Evolutionary conservation across 2,797 vertebrate species (phyloP).

Genomic region (Champsocephalus gunnari): DNA sequence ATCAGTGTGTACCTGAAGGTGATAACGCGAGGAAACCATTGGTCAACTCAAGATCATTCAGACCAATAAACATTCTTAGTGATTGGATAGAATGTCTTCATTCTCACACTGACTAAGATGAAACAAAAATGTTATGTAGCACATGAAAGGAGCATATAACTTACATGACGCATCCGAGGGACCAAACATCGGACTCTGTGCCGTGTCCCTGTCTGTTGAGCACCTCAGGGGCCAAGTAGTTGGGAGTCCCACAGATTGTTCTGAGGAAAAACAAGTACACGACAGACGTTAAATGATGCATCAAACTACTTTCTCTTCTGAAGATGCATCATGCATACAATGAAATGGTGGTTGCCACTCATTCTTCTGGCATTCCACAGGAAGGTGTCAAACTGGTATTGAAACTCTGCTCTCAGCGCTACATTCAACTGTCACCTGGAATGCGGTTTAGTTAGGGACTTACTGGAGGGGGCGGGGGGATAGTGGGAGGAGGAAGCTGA

Average conservation of each 20-base stretch:
- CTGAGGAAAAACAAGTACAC: constrained; percentile 71
- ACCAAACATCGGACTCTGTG: constrained; percentile 96
- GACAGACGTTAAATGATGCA: neutral
- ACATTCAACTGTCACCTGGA: constrained; percentile 68
- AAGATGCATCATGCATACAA: neutral
- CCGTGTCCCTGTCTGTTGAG: constrained; percentile 96
- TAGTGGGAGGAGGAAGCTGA: constrained; percentile 45
- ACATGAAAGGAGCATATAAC: neutral
- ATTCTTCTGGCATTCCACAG: constrained; percentile 63
- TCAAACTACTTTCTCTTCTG: neutral
- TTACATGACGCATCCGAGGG: constrained; percentile 97
- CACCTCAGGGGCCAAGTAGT: constrained; percentile 99
- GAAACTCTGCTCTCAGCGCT: constrained; percentile 51
- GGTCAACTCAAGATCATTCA: neutral
- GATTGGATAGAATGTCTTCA: neutral
- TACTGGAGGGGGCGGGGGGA: constrained; percentile 11
- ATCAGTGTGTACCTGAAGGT: constrained; percentile 93
- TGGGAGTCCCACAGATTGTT: constrained; percentile 98
- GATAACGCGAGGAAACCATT: constrained; percentile 1
- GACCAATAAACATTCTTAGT: neutral
- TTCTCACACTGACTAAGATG: neutral
- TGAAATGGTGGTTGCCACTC: constrained; percentile 2
- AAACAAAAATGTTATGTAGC: neutral
- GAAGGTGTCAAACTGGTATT: constrained; percentile 57
- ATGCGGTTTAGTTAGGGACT: constrained; percentile 71